Percentiles rank a stretch among this genome's conserved stretches.
These are phyloP conservation scores for Sabatieria punctata DNA, from an alignment of 2,888 invertebrate genomes.

Conservation along the genomic window DNA sequence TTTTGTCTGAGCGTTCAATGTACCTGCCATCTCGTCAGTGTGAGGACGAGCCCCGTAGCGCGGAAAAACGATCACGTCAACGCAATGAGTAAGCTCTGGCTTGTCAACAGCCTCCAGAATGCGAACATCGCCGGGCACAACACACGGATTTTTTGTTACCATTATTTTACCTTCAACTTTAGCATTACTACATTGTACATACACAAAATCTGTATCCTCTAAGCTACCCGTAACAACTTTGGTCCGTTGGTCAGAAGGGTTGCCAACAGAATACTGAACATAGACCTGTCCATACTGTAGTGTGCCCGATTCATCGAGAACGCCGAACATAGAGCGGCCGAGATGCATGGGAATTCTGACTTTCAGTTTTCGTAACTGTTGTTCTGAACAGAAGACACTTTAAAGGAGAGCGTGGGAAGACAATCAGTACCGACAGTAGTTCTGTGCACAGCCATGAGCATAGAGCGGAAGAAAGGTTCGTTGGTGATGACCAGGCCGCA, in stretches of 20 bases:
- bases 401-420: background rate
- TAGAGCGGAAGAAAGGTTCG: conserved; percentile 12
- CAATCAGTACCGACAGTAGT: background rate
- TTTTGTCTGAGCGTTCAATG: background rate
- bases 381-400: conserved; percentile 8
- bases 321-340: conserved; percentile 19
- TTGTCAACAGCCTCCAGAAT: conserved; percentile 23
- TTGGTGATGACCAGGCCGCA: conserved; percentile 12
- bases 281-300: conserved; percentile 22
- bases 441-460: conserved; percentile 7
- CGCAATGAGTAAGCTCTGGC: conserved; percentile 15
- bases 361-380: no score
- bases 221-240: no score
- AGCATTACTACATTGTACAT: no score
- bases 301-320: conserved; percentile 17
- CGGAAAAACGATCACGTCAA: conserved; percentile 30
- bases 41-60: conserved; percentile 23
- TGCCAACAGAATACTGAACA: conserved; percentile 15
- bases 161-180: no score
- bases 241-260: no score
- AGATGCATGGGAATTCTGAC: conserved; percentile 11
- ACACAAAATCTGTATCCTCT: background rate
- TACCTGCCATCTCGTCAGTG: conserved; percentile 26
- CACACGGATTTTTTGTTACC: conserved; percentile 29
- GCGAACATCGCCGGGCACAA: conserved; percentile 28